These are phyloP conservation scores for Halichondria panicea DNA, from an alignment of 37 sponge, comb jelly and placozoan genomes.

Conservation along the genomic window DNA sequence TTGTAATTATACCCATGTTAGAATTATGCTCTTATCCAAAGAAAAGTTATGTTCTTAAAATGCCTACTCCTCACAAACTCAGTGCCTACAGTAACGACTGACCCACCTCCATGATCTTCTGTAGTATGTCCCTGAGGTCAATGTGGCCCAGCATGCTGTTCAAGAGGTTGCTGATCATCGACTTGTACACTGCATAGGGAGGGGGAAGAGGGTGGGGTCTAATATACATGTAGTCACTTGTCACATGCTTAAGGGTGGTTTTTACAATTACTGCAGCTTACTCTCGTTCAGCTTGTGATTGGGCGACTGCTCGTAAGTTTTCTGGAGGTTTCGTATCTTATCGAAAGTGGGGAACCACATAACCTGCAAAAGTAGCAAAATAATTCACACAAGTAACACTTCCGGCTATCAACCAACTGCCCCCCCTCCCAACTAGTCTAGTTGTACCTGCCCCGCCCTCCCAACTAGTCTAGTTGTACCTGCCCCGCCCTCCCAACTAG, in stretches of 20 bases:
- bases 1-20: neutral
- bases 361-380: constrained; percentile 15
- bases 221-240: neutral
- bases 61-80: neutral
- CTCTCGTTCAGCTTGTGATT: constrained; percentile 25
- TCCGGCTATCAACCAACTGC: too few relatives aligned
- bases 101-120: constrained; percentile 63
- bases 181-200: constrained; percentile 35
- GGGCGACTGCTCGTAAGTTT: constrained; percentile 12
- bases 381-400: too few relatives aligned
- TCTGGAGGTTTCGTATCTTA: constrained; percentile 41
- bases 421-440: too few relatives aligned
- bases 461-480: too few relatives aligned
- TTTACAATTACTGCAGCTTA: neutral
- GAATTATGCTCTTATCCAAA: neutral
- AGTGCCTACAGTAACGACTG: neutral
- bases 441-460: too few relatives aligned
- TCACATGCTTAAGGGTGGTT: neutral
- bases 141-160: constrained; percentile 76
- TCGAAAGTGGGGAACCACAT: constrained; percentile 70
- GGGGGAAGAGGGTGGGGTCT: neutral
- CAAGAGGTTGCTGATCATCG: constrained; percentile 37
- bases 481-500: too few relatives aligned
- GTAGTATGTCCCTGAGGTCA: constrained; percentile 57
- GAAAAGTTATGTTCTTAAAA: neutral